phyloP scores from a whole-genome alignment of 2,113 vertebrate species.

The Anoplopoma fimbria region DNA sequence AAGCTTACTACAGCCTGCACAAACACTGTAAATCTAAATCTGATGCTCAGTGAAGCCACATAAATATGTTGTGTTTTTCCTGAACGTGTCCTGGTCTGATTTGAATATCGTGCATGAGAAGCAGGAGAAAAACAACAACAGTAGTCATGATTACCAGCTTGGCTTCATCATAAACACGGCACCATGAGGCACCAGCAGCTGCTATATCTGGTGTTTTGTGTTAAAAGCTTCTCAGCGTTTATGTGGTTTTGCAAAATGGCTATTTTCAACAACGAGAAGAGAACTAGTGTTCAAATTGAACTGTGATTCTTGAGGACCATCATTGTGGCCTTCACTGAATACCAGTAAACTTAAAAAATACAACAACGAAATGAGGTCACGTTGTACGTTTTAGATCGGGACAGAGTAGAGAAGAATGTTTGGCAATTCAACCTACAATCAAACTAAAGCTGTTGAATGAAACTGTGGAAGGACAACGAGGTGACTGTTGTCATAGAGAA shows the following conservation, averaged over 20 bases:
- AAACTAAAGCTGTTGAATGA: background rate
- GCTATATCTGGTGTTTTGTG: slow-evolving; percentile 38
- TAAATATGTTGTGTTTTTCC: background rate
- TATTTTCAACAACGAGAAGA: too few species aligned
- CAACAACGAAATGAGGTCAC: background rate
- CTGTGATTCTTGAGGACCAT: background rate
- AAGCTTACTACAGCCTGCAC: background rate
- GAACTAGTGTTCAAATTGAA: too few species aligned
- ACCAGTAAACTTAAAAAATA: background rate
- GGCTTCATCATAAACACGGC: slow-evolving; percentile 42
- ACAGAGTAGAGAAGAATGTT: background rate
- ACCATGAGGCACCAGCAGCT: slow-evolving; percentile 48
- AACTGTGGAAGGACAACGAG: background rate
- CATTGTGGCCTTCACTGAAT: background rate
- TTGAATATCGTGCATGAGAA: background rate
- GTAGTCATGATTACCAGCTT: slow-evolving; percentile 32
- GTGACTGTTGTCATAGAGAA: too few species aligned
- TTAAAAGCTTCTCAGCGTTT: slow-evolving; percentile 16
- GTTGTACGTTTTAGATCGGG: background rate
- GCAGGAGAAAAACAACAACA: slow-evolving; percentile 24
- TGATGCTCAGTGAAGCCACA: background rate
- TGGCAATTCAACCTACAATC: background rate
- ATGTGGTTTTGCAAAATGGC: too few species aligned
- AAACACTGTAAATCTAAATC: background rate
- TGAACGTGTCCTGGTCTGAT: background rate